Base-by-base conservation (phyloP, 2,113 vertebrate species). In the Sminthopsis crassicaudata region DNA sequence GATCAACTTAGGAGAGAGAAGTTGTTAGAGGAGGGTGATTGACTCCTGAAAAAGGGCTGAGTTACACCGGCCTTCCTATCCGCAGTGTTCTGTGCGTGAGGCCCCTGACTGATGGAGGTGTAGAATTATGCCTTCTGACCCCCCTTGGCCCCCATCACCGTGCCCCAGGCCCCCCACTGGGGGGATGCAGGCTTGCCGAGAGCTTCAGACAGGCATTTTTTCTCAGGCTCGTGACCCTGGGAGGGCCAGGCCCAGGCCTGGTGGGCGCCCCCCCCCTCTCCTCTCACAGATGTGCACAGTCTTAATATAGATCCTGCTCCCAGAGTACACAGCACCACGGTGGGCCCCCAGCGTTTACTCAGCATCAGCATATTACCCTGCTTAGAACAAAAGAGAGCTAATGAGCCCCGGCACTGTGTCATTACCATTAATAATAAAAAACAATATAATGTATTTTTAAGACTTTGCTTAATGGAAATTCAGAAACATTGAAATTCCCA, bases 361-460 rank as follows among this genome's bases (percentile, higher is more conserved):
- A 95, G 53, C 94, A 95, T 96, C 94, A 96, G 98, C 98, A 90
- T 90, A 93, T 98, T 97, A 97, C 96, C 96, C 96, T 46, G 92
- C 96, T 96, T 22, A 30, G 97, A 98, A 97, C 89, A 93, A 94
- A 91, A 76, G 95, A 91, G 97, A 97, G 96, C 97, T 96, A 97
- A 97, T 0, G 93, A 97, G 95, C 97, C 91, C 95, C 97, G 97
- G 95, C 91, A 0, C 96, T 51, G 91, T 96, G 96, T 98, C 97
- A 97, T 98, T 97, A 97, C 97, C 98, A 98, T 98, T 97, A 98
- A 98, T 99, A 98, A 98, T 98, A 98, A 98, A 98, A 95, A 98
- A 97, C n/a, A 42, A 96, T 76, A 97, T 96, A 98, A 98, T 98
- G 97, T 98, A 98, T 98, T 98, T 98, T 98, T 98, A 97, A 98